Percentiles rank a stretch among this genome's conserved stretches.
These are phyloP conservation scores for Trissoscelio sp. DNA, from an alignment of 2,888 invertebrate genomes.

Conservation along the genomic window DNA sequence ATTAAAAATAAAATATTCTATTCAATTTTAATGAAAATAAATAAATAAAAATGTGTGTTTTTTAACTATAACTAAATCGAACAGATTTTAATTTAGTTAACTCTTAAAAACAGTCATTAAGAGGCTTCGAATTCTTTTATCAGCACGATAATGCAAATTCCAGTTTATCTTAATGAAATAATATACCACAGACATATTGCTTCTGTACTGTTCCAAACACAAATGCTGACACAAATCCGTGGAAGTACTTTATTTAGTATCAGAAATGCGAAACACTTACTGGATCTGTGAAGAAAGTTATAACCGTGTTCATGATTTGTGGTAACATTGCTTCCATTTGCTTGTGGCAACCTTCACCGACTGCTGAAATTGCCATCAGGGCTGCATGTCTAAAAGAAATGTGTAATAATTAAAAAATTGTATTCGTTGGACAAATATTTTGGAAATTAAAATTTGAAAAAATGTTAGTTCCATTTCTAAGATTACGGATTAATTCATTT, in stretches of 20 bases:
- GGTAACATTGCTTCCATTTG: constrained; percentile 98
- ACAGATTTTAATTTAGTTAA: constrained; percentile 66
- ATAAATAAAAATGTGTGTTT: constrained; percentile 67
- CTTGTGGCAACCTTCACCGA: constrained; percentile 99
- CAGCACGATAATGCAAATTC: constrained; percentile 75
- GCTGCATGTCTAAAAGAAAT: constrained; percentile 93
- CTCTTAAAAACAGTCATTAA: constrained; percentile 74
- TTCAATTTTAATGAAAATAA: background rate
- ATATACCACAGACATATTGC: constrained; percentile 79
- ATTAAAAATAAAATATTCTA: constrained; percentile 2
- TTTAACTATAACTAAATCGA: constrained; percentile 72
- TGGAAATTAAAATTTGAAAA: no score
- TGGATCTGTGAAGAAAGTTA: constrained; percentile 93
- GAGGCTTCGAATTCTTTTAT: constrained; percentile 69
- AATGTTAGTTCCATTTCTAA: constrained; percentile 74
- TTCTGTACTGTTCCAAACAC: constrained; percentile 72
- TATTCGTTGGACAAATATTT: no score
- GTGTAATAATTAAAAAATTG: no score
- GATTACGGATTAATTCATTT: constrained; percentile 56
- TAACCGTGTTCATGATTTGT: constrained; percentile 95
- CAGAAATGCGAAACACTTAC: constrained; percentile 81
- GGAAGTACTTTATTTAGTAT: constrained; percentile 50
- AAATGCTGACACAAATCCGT: constrained; percentile 78
- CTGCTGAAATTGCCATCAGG: constrained; percentile 98
- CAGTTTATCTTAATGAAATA: constrained; percentile 71